These are phyloP conservation scores for Chalcis sispes DNA, from an alignment of 2,888 invertebrate genomes.

Conservation along the genomic window DNA sequence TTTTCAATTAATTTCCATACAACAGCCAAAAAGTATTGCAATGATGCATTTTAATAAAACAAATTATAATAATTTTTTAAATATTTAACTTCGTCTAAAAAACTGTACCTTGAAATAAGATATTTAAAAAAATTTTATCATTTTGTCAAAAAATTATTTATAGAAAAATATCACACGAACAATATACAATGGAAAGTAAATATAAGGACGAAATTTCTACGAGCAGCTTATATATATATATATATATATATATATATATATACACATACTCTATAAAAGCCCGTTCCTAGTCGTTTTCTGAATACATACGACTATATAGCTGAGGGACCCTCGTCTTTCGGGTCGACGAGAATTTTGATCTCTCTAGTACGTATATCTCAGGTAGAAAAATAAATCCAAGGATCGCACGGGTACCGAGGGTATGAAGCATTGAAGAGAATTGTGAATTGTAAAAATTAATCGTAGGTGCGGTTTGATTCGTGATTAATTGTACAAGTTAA, in stretches of 20 bases:
- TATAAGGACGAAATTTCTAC: background rate
- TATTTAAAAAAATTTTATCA: too few relatives aligned
- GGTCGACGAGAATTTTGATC: conserved; percentile 15
- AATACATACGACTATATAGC: too few relatives aligned
- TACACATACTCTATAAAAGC: background rate
- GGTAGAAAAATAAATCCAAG: conserved; percentile 50
- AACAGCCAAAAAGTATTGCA: too few relatives aligned
- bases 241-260: background rate
- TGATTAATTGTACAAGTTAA: conserved; percentile 33
- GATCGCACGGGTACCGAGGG: conserved; percentile 1
- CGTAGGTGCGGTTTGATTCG: conserved; percentile 52
- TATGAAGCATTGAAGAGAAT: background rate
- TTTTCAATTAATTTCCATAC: too few relatives aligned
- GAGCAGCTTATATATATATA: background rate
- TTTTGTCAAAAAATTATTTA: conserved; percentile 1
- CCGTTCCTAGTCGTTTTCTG: too few relatives aligned
- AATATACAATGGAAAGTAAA: too few relatives aligned
- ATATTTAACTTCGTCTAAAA: background rate
- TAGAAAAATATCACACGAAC: background rate
- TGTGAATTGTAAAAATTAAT: conserved; percentile 41
- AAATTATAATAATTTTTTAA: too few relatives aligned
- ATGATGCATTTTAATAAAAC: too few relatives aligned
- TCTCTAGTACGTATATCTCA: conserved; percentile 26
- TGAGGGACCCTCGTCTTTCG: background rate
- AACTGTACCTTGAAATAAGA: too few relatives aligned